Evolutionary conservation across 2,113 vertebrate species (phyloP).

Genomic region (Synodontis membranacea): DNA sequence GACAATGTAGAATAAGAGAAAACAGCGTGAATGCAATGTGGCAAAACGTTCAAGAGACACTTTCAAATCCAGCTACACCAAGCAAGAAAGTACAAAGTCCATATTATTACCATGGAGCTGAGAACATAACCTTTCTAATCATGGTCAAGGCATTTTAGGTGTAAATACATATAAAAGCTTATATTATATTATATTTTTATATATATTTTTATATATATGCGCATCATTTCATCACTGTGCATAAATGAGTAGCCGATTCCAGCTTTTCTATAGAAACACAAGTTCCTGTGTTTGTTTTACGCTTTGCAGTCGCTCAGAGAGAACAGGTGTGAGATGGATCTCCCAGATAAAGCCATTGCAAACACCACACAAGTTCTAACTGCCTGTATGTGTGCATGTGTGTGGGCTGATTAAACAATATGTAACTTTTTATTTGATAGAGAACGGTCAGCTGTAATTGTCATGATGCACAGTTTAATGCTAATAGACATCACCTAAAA

Average conservation of each 20-base stretch:
- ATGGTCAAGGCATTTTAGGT: neutral
- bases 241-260: neutral
- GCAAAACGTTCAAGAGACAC: neutral
- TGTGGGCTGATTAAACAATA: conserved; percentile 67
- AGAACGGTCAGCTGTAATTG: conserved; percentile 10
- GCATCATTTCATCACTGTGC: neutral
- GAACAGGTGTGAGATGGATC: conserved; percentile 67
- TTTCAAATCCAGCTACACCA: neutral
- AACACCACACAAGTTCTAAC: conserved; percentile 60
- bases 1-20: conserved; percentile 17
- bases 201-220: neutral
- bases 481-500: neutral
- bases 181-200: no score
- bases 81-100: neutral
- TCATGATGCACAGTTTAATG: neutral
- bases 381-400: conserved; percentile 23
- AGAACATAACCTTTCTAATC: neutral
- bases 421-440: neutral
- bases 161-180: neutral
- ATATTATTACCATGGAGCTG: neutral
- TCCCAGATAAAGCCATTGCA: conserved; percentile 62
- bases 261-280: neutral
- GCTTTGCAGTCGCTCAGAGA: conserved; percentile 13
- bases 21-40: neutral
- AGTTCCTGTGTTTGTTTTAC: conserved; percentile 21